Base-by-base conservation (phyloP, 2,888 invertebrate species). In the Morpho helenor region DNA sequence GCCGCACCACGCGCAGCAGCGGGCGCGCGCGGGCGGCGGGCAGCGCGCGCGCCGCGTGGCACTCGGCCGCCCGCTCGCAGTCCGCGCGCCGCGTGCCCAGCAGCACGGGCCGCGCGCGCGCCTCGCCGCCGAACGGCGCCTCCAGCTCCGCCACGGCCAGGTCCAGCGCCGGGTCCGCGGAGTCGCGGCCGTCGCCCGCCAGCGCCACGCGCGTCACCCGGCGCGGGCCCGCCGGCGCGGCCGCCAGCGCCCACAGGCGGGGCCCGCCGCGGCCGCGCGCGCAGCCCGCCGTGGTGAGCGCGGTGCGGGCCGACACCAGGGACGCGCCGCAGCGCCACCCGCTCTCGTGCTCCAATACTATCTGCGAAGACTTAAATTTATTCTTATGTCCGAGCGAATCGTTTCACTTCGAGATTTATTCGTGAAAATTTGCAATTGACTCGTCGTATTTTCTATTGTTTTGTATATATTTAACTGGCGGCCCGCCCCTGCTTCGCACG, bases 71-170 rank as follows among this genome's bases (percentile, higher is more conserved):
- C 48, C 66, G 49, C 60, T 66, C 72, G 72, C 76, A 61, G 45
- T 57, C 67, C 51, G 50, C 66, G 31, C 66, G 68, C 60, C 40
- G 40, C 8, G 73, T 69, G 44, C 80, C 82, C 78, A 82, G 74
- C 43, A 83, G 68, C 62, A 85, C 80, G 61, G 87, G 77, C 9
- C 74, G 77, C 65, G 76, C 70, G 64, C 57, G 57, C 57, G 74
- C 71, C 52, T 52, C 72, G 43, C 59, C 63, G 9, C 72, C 78
- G 68, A 81, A 80, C 43, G 84, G 75, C 65, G 64, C 63, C 69
- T 77, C 81, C 70, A 86, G 68, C 75, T 83, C 80, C 56, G 81
- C 72, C 69, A 84, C 68, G 42, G 85, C 84, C 60, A 81, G 65
- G 68, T 79, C 82, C 44, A 65, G 60, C 52, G 66, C 61, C 8